A percentile compares a stretch with the other conserved stretches of the same genome.
Conservation (phyloP, 1,140 invertebrate species). For the Drosophila lacertosa region DNA sequence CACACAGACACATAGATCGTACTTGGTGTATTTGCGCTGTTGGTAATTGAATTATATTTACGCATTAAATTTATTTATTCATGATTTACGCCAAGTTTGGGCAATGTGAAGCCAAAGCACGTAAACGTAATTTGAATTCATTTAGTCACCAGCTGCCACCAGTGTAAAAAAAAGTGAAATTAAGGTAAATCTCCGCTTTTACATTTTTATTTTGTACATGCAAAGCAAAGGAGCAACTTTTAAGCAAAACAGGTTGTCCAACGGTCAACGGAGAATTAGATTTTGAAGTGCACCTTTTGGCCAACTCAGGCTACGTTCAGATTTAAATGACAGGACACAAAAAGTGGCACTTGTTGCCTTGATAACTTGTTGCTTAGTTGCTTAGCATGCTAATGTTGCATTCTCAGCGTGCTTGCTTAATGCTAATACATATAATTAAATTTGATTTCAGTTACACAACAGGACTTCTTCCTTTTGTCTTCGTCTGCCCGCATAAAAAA, state of each 20-base stretch:
- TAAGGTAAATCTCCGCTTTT: background rate
- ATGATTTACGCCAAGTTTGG: slow-evolving; percentile 46
- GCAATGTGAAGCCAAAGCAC: slow-evolving; percentile 47
- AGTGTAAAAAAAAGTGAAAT: background rate
- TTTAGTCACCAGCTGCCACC: slow-evolving; percentile 41
- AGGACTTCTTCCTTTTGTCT: too few relatives aligned
- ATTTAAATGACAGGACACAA: background rate
- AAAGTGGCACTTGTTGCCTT: background rate
- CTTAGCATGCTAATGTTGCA: too few relatives aligned
- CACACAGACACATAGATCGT: slow-evolving; percentile 16
- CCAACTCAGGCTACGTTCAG: background rate
- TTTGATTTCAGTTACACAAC: too few relatives aligned
- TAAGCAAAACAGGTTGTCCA: background rate
- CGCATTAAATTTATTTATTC: slow-evolving; percentile 80
- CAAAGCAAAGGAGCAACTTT: background rate
- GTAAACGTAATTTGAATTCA: slow-evolving; percentile 75
- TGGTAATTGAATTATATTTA: slow-evolving; percentile 75
- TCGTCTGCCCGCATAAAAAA: too few relatives aligned
- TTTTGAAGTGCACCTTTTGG: background rate
- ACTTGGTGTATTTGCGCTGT: slow-evolving; percentile 14
- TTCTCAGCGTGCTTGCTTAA: too few relatives aligned
- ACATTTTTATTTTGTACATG: background rate
- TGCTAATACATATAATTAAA: too few relatives aligned
- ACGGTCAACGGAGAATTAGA: background rate
- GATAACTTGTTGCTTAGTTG: background rate